phyloP scores from a whole-genome alignment of 2,888 invertebrate genomes.

The Erebia epiphron region DNA sequence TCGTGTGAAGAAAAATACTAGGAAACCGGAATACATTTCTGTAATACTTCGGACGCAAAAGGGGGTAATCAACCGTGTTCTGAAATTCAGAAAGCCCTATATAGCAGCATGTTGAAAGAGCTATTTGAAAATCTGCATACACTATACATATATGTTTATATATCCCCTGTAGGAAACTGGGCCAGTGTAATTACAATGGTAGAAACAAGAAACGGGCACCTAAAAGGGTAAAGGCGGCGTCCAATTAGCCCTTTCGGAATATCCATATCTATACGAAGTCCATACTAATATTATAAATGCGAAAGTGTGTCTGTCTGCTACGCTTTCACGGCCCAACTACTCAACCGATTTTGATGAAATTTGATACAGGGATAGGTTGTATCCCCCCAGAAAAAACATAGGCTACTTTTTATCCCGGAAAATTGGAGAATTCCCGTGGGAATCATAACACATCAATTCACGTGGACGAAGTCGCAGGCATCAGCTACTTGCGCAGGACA shows the following conservation, averaged over 20 bases:
- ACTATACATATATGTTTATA: slow-evolving; percentile 25
- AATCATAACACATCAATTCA: no score
- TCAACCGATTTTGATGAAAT: no score
- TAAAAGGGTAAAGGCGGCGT: slow-evolving; percentile 15
- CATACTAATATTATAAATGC: no score
- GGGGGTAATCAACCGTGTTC: not conserved
- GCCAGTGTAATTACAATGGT: slow-evolving; percentile 32
- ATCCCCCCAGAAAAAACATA: no score
- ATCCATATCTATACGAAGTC: no score
- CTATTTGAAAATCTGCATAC: slow-evolving; percentile 6
- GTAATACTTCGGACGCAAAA: not conserved
- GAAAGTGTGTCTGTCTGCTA: no score
- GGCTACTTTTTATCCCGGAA: no score
- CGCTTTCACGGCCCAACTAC: no score
- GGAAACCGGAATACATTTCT: not conserved
- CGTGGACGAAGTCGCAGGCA: no score
- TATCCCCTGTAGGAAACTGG: slow-evolving; percentile 31
- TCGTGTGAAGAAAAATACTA: not conserved
- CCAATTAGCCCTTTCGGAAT: slow-evolving; percentile 21
- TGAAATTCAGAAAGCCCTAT: not conserved
- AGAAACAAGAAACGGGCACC: slow-evolving; percentile 20
- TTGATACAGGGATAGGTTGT: no score
- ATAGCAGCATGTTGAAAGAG: not conserved
- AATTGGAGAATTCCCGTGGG: no score
- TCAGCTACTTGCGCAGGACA: no score